A percentile compares a stretch with the other conserved stretches of the same genome.
phyloP scores from a whole-genome alignment of 2,797 vertebrate species.

The Brachymystax lenok region DNA sequence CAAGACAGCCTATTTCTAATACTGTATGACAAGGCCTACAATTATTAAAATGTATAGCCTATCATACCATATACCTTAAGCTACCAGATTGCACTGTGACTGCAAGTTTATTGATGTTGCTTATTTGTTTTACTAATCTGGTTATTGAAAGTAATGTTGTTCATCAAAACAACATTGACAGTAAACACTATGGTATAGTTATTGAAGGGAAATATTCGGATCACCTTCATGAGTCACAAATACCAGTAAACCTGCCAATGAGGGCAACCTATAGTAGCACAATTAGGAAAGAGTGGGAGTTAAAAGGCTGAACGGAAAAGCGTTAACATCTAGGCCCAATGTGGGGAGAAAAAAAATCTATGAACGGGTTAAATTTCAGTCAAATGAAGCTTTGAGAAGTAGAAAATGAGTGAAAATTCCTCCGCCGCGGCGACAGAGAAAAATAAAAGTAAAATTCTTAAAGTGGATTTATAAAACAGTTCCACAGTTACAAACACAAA shows the following conservation, averaged over 20 bases:
- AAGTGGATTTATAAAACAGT: neutral
- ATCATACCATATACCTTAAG: too few species aligned
- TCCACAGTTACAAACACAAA: neutral
- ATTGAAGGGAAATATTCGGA: too few species aligned
- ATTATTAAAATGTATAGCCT: too few species aligned
- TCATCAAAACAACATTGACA: neutral
- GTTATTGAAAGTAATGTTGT: neutral
- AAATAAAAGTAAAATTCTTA: constrained; percentile 19
- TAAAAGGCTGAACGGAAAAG: constrained; percentile 46
- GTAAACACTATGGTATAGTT: neutral
- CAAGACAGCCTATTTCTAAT: too few species aligned
- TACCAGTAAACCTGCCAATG: neutral
- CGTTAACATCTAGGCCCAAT: constrained; percentile 26
- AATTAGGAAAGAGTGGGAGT: constrained; percentile 43
- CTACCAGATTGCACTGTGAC: too few species aligned
- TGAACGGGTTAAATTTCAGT: constrained; percentile 81
- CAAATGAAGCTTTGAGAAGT: constrained; percentile 73
- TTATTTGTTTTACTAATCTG: too few species aligned
- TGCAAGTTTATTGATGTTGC: too few species aligned
- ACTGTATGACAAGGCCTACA: too few species aligned
- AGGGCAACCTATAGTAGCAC: neutral
- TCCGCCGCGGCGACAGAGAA: constrained; percentile 72
- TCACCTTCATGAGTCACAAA: neutral
- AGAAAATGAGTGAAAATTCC: constrained; percentile 80
- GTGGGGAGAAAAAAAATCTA: constrained; percentile 26